phyloP scores from a whole-genome alignment of 2,113 vertebrate species.

The Spizaetus ornatus region DNA sequence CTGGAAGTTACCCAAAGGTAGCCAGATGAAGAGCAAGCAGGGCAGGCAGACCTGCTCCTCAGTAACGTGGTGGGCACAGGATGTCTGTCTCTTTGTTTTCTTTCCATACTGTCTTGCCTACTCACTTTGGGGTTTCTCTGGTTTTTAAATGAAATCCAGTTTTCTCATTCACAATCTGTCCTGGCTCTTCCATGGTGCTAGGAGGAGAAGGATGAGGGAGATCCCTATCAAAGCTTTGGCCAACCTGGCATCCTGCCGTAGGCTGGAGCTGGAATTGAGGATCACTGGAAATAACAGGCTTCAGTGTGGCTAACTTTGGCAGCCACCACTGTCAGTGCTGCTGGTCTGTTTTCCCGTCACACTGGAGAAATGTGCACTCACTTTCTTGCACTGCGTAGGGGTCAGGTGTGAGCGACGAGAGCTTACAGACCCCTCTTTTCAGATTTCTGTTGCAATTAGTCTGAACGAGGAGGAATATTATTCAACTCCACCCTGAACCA shows the following conservation, averaged over 20 bases:
- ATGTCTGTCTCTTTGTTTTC: neutral
- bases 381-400: neutral
- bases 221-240: neutral
- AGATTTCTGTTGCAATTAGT: neutral
- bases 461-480: neutral
- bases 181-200: neutral
- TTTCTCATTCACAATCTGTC: neutral
- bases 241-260: neutral
- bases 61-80: neutral
- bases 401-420: fast-evolving
- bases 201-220: neutral
- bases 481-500: neutral
- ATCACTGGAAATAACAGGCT: neutral
- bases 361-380: neutral
- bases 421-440: neutral
- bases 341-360: neutral
- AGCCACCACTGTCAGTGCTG: neutral
- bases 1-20: neutral
- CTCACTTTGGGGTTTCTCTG: neutral
- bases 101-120: neutral
- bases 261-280: neutral
- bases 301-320: neutral
- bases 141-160: neutral
- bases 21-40: neutral
- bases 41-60: fast-evolving